Conservation (phyloP, 2,888 invertebrate species). For the Colletes collaris region DNA sequence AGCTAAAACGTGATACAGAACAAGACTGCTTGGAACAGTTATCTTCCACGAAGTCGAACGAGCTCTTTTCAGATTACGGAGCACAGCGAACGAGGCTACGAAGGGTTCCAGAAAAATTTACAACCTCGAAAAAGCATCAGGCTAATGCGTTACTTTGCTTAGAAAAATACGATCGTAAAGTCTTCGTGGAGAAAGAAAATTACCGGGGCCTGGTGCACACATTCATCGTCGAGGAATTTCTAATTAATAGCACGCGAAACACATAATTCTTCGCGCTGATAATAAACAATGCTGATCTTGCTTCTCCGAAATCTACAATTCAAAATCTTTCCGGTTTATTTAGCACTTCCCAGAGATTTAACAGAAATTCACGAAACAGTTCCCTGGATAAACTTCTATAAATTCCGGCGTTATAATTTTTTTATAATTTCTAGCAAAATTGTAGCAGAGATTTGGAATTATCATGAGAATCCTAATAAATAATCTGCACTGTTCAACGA, state of each 20-base stretch:
- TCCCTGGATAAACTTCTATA: too few relatives aligned
- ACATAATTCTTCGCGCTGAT: conserved; percentile 27
- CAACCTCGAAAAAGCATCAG: conserved; percentile 15
- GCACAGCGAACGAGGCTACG: background rate
- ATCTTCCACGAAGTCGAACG: conserved; percentile 37
- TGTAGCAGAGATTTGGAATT: too few relatives aligned
- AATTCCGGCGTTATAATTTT: too few relatives aligned
- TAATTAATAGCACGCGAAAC: conserved; percentile 46
- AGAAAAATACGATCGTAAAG: conserved; percentile 46
- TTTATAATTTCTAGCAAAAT: too few relatives aligned
- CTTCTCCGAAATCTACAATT: background rate
- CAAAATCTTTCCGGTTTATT: background rate
- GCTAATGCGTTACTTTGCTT: conserved; percentile 10
- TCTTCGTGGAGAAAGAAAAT: conserved; percentile 42
- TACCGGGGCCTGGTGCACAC: background rate
- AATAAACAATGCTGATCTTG: conserved; percentile 25
- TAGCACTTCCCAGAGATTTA: background rate
- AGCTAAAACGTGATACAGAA: conserved; percentile 39
- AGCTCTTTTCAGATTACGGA: conserved; percentile 19
- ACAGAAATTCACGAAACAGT: too few relatives aligned
- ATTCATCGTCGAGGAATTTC: conserved; percentile 39
- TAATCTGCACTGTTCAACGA: too few relatives aligned
- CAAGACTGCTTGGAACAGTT: conserved; percentile 26
- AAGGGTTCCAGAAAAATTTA: conserved; percentile 15
- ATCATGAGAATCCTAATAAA: too few relatives aligned